These are phyloP conservation scores for Eulemur albifrons DNA, from an alignment of 2,797 vertebrate genomes.

Conservation along the genomic window DNA sequence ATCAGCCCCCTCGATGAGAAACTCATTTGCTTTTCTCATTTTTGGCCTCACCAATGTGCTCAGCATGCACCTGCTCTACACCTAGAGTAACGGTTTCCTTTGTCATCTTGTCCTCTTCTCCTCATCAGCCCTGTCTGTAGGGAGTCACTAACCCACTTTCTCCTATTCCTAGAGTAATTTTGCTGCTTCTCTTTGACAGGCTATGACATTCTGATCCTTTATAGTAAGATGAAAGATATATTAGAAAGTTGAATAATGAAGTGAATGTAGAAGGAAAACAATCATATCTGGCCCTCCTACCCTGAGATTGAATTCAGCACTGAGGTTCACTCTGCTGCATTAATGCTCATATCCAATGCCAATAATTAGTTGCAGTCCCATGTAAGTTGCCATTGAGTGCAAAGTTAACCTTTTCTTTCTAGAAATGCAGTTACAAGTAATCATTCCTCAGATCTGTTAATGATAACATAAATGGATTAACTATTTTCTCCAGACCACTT, in stretches of 20 bases:
- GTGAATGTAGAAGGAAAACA: neutral
- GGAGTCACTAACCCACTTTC: neutral
- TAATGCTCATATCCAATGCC: neutral
- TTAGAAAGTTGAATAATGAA: neutral
- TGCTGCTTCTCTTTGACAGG: neutral
- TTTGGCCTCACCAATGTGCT: neutral
- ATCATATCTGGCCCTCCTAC: neutral
- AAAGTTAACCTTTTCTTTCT: neutral
- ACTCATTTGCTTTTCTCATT: neutral
- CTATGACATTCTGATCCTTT: neutral
- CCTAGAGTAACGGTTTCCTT: neutral
- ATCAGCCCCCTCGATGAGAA: neutral
- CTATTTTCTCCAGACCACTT: slow-evolving; percentile 19
- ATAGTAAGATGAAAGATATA: neutral
- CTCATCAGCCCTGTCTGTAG: neutral
- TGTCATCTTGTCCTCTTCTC: neutral
- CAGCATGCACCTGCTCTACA: neutral
- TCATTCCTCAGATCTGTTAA: neutral
- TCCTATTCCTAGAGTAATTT: neutral
- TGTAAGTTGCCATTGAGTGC: neutral
- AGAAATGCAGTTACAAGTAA: neutral
- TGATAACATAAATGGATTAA: slow-evolving; percentile 21
- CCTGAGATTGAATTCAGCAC: neutral
- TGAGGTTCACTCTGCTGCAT: neutral
- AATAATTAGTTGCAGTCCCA: neutral